Percentiles rank a stretch among this genome's conserved stretches.
These are phyloP conservation scores for Sialis lutaria DNA, from an alignment of 2,888 invertebrate genomes.

Conservation along the genomic window DNA sequence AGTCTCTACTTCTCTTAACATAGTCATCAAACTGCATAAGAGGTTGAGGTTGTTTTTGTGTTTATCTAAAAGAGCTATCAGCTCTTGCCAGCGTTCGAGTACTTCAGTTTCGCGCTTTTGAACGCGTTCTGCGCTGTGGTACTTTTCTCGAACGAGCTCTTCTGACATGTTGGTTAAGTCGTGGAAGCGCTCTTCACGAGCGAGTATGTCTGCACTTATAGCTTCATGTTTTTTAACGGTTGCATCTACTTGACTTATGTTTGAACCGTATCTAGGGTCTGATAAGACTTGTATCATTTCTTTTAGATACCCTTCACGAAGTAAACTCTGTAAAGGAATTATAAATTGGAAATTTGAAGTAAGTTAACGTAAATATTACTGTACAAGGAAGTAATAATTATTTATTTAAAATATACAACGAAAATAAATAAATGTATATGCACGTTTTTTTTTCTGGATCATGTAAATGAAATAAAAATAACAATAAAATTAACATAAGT, in stretches of 20 bases:
- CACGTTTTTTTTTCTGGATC: too few relatives aligned
- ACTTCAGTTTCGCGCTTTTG: constrained; percentile 44
- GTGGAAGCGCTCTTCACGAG: constrained; percentile 83
- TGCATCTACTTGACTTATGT: constrained; percentile 86
- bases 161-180: constrained; percentile 87
- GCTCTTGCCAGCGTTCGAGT: constrained; percentile 68
- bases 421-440: too few relatives aligned
- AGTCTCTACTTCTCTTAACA: constrained; percentile 84
- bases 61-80: constrained; percentile 69
- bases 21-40: constrained; percentile 70
- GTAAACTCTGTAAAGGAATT: constrained; percentile 42
- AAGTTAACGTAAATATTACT: too few relatives aligned
- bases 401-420: too few relatives aligned
- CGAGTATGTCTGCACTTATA: constrained; percentile 89
- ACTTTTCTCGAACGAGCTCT: constrained; percentile 80
- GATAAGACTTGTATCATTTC: constrained; percentile 95
- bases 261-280: constrained; percentile 80
- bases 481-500: too few relatives aligned
- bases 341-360: neutral
- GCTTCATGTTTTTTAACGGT: constrained; percentile 98
- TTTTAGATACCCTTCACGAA: constrained; percentile 87
- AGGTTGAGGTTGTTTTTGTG: constrained; percentile 60
- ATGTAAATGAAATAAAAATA: too few relatives aligned
- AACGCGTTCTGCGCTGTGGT: constrained; percentile 76
- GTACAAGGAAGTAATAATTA: too few relatives aligned